phyloP scores from a whole-genome alignment of 2,888 invertebrate species.

The Idaea straminata region DNA sequence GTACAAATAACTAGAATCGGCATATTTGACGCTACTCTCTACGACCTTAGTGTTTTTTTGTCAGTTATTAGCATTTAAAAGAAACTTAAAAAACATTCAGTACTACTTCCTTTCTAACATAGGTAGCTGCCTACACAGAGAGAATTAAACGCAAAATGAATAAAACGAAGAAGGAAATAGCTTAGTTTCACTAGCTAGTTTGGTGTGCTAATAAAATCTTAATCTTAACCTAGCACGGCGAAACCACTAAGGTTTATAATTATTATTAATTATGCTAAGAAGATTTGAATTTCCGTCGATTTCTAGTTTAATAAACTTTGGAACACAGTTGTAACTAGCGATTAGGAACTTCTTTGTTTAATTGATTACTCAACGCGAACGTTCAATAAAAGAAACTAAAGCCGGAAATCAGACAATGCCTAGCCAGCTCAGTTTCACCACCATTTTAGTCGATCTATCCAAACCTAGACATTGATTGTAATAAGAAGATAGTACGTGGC shows the following conservation, averaged over 20 bases:
- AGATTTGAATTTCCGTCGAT: too few relatives aligned
- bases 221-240: too few relatives aligned
- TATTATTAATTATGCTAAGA: too few relatives aligned
- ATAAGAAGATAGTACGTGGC: slow-evolving; percentile 11
- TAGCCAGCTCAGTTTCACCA: slow-evolving; percentile 48
- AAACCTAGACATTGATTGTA: slow-evolving; percentile 32
- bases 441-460: slow-evolving; percentile 36
- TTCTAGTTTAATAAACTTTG: too few relatives aligned
- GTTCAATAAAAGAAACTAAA: slow-evolving; percentile 10
- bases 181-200: slow-evolving; percentile 12
- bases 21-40: too few relatives aligned
- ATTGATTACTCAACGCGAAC: not conserved
- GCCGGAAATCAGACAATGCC: slow-evolving; percentile 54
- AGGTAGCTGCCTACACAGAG: slow-evolving; percentile 76
- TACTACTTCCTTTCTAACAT: slow-evolving; percentile 78
- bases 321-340: not conserved
- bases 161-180: slow-evolving; percentile 48
- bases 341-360: slow-evolving; percentile 3
- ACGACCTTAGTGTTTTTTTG: too few relatives aligned
- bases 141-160: slow-evolving; percentile 66
- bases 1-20: too few relatives aligned
- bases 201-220: slow-evolving; percentile 6
- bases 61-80: too few relatives aligned
- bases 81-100: too few relatives aligned
- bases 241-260: too few relatives aligned